phyloP scores from a whole-genome alignment of 2,888 invertebrate genomes.

The Nudaria mundana region DNA sequence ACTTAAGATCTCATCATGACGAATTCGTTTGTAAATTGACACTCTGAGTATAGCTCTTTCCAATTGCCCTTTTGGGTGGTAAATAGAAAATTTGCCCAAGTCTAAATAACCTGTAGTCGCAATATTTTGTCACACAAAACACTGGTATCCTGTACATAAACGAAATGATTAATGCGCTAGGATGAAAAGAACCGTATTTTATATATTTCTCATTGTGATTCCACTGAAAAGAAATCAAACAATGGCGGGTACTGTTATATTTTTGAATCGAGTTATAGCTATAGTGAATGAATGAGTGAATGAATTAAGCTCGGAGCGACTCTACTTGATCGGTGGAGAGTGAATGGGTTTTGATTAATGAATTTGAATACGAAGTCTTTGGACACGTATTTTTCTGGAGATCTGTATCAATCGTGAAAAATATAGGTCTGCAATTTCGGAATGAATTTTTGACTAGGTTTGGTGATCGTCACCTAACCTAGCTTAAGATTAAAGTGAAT shows the following conservation, averaged over 20 bases:
- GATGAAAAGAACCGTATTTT: conserved; percentile 2
- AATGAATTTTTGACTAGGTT: too few species aligned
- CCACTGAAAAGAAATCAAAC: conserved; percentile 6
- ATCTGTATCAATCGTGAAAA: too few species aligned
- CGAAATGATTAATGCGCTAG: conserved; percentile 6
- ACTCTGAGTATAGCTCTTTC: too few species aligned
- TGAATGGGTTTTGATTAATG: conserved; percentile 10
- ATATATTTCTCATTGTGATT: conserved; percentile 5
- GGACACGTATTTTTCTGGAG: not conserved
- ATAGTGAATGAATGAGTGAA: conserved; percentile 3
- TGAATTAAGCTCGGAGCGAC: conserved; percentile 5
- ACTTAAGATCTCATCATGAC: too few species aligned
- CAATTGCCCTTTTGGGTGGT: too few species aligned
- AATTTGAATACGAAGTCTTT: not conserved
- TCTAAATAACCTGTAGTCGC: not conserved
- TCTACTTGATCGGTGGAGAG: conserved; percentile 3
- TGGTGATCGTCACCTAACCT: too few species aligned
- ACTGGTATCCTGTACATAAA: not conserved
- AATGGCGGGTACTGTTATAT: conserved; percentile 6
- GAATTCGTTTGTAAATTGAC: too few species aligned
- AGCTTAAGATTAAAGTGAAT: too few species aligned
- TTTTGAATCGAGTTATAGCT: conserved; percentile 3
- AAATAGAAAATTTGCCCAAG: not conserved
- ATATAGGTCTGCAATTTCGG: too few species aligned
- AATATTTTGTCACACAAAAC: conserved; percentile 3